These are phyloP conservation scores for Musca vetustissima DNA, from an alignment of 1,140 invertebrate genomes.

Conservation along the genomic window DNA sequence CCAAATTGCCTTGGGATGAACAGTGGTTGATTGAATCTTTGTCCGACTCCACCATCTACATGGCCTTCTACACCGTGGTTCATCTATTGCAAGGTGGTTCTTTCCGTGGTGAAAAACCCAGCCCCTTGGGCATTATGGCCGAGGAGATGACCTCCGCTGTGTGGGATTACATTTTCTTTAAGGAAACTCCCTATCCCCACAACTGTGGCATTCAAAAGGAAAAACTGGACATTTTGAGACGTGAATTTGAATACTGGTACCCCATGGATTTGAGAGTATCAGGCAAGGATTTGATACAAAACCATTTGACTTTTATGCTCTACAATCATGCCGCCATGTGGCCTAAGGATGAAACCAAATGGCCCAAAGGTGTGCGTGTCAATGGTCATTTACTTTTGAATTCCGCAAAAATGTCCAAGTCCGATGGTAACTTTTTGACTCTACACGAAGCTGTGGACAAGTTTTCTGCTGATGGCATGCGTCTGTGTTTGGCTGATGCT, in stretches of 20 bases:
- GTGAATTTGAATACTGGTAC: slow-evolving; percentile 97
- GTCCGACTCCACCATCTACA: slow-evolving; percentile 99
- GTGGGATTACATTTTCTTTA: slow-evolving; percentile 98
- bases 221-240: slow-evolving; percentile 75
- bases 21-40: slow-evolving; percentile 98
- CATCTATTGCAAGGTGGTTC: slow-evolving; percentile 89
- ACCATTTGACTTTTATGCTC: slow-evolving; percentile 95
- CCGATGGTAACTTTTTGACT: slow-evolving; percentile 97
- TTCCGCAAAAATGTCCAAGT: slow-evolving; percentile 99
- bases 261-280: slow-evolving; percentile 91
- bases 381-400: slow-evolving; percentile 98
- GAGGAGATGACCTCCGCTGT: slow-evolving; percentile 86
- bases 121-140: slow-evolving; percentile 60
- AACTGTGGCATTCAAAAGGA: slow-evolving; percentile 72
- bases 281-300: slow-evolving; percentile 99
- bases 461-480: slow-evolving; percentile 96
- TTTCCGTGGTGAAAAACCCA: slow-evolving; percentile 74
- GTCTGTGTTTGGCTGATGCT: slow-evolving; percentile 91
- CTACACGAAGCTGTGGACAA: slow-evolving; percentile 85
- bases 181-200: slow-evolving; percentile 70
- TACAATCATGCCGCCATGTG: slow-evolving; percentile 98
- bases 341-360: slow-evolving; percentile 82
- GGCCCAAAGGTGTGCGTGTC: slow-evolving; percentile 85
- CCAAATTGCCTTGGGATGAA: slow-evolving; percentile 95
- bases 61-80: slow-evolving; percentile 95